Evolutionary conservation across 2,888 invertebrate species (phyloP), one percentile per base, ranked within the genome.

Genomic region (Eupithecia inturbata): DNA sequence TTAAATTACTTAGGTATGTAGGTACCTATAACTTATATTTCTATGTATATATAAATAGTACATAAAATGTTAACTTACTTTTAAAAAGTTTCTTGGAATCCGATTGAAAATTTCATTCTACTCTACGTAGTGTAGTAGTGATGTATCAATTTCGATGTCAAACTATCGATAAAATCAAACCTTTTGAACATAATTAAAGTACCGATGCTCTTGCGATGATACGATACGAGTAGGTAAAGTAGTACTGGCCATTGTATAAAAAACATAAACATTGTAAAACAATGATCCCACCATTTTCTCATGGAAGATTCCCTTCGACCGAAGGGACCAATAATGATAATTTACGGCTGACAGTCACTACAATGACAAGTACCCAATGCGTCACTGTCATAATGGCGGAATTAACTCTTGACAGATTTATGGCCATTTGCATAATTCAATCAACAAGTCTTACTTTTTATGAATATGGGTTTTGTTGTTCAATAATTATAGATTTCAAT

Each of bases 321-420:
- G 36, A 36, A 64, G 63, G 63, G 63, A 39, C 62, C 66, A 84
- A 84, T 85, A 85, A 82, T 77, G 77, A 73, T 85, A 89, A 92
- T 92, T 91, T 91, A 92, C 85, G 90, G 70, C 57, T 72, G 85
- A 79, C 82, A 78, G 78, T 83, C 81, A 85, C 86, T 86, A 87
- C 92, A 93, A 93, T 90, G 87, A 84, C 81, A 66, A 85, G 91
- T 39, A 64, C 36, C 64, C 64, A 90, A 92, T 92, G 88, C 92
- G 93, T 93, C 93, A 94, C 90, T 89, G 89, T 94, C 94, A 93
- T 92, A 93, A 92, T 91, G 89, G 88, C 86, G 88, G 92, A 93
- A 93, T 93, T 93, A 92, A 85, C 79, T 77, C 80, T 79, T 74
- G 91, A 88, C 91, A 91, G 91, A 93, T 93, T 93, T 94, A 94